Evolutionary conservation across 2,888 invertebrate genomes (phyloP).

Genomic region (Conomelus anceps): DNA sequence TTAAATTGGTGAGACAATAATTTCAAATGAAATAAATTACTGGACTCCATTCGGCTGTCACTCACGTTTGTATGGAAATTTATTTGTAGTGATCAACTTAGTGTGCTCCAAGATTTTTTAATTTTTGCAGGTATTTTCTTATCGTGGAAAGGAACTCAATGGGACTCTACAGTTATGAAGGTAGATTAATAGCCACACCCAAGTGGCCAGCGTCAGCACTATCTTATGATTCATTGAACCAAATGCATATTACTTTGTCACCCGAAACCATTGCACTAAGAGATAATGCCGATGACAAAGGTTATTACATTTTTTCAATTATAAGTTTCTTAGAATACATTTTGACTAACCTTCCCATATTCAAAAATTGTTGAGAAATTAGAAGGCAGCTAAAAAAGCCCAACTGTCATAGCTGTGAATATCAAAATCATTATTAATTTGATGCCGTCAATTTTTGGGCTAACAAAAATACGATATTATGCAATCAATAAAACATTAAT

Average conservation of each 20-base stretch:
- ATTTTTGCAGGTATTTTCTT: conserved; percentile 68
- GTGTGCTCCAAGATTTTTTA: not conserved
- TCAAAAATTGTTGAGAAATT: no score
- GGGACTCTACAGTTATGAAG: conserved; percentile 89
- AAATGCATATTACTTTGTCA: conserved; percentile 71
- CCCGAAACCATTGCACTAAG: conserved; percentile 80
- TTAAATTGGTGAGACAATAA: no score
- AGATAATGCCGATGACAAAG: conserved; percentile 75
- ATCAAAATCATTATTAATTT: not conserved
- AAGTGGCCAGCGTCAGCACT: conserved; percentile 50
- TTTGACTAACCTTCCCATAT: no score
- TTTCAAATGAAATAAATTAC: no score
- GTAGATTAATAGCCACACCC: conserved; percentile 76
- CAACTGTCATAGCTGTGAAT: not conserved
- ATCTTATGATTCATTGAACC: conserved; percentile 70
- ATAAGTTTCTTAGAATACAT: no score
- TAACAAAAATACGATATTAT: no score
- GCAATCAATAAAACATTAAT: no score
- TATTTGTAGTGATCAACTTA: not conserved
- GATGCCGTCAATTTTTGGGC: no score
- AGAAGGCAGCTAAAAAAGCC: no score
- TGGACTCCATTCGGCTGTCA: no score
- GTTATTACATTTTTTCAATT: no score
- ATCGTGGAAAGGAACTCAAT: conserved; percentile 78
- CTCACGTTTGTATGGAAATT: no score